Percentiles rank a stretch among this genome's conserved stretches.
These are phyloP conservation scores for Orthosia incerta DNA, from an alignment of 2,888 invertebrate species.

Conservation along the genomic window DNA sequence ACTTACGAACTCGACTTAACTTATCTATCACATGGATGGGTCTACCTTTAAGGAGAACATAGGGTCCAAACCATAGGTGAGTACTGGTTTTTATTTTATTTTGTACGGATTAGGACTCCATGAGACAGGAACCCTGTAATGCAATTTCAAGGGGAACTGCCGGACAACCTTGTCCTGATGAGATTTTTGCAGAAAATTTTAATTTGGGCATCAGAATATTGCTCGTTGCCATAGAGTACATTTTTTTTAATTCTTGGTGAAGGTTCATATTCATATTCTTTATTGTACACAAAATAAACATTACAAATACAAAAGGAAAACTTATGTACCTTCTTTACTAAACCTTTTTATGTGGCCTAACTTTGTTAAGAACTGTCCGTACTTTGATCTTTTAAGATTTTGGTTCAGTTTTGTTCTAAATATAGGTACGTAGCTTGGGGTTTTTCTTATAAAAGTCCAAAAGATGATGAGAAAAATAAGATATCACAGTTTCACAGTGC, in stretches of 20 bases:
- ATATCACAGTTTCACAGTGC: background rate
- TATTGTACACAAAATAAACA: too few species aligned
- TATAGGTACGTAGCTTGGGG: conserved; percentile 16
- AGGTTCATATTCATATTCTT: too few species aligned
- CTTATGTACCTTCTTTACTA: conserved; percentile 21
- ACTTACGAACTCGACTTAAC: too few species aligned
- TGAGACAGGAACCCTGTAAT: too few species aligned
- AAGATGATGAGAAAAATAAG: background rate
- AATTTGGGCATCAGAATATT: background rate
- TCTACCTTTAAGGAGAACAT: too few species aligned
- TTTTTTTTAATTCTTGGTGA: background rate
- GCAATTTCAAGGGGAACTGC: background rate
- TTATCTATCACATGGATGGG: too few species aligned
- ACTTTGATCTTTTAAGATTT: conserved; percentile 41
- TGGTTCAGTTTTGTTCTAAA: conserved; percentile 33
- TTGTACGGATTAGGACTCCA: too few species aligned
- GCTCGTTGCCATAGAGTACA: background rate
- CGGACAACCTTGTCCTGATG: too few species aligned
- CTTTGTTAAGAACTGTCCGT: conserved; percentile 12
- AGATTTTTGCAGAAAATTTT: background rate
- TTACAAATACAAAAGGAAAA: too few species aligned
- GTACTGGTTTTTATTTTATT: too few species aligned
- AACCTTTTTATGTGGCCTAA: background rate
- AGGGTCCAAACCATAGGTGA: too few species aligned
- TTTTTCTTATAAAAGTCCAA: conserved; percentile 8